Evolutionary conservation across 1,140 invertebrate species (phyloP).

Genomic region (Drosophila nigromelanica): DNA sequence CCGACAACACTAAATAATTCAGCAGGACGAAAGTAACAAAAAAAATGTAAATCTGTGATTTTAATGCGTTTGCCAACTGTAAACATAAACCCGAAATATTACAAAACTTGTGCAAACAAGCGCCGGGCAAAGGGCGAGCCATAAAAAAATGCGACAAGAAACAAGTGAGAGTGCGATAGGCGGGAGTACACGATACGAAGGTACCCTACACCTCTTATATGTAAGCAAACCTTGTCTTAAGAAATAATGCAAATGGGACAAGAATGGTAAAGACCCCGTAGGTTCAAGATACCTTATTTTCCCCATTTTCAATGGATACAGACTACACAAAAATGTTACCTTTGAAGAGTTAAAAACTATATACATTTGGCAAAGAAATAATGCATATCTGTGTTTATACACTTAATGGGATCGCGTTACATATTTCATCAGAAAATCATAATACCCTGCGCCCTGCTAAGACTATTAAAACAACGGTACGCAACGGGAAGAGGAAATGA

Average conservation of each 20-base stretch:
- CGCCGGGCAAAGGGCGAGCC: slow-evolving; percentile 29
- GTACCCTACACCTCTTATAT: neutral
- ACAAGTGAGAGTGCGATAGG: slow-evolving; percentile 5
- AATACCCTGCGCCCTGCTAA: neutral
- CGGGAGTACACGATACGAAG: neutral
- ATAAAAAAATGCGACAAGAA: slow-evolving; percentile 53
- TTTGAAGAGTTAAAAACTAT: no score
- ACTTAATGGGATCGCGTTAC: neutral
- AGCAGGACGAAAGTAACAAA: slow-evolving; percentile 36
- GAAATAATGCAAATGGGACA: no score
- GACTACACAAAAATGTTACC: no score
- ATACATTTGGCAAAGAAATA: no score
- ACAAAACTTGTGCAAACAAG: slow-evolving; percentile 80
- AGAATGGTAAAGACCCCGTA: no score
- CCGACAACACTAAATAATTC: slow-evolving; percentile 80
- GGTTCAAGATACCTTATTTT: no score
- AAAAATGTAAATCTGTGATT: slow-evolving; percentile 83
- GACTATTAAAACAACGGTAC: neutral
- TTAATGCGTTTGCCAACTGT: slow-evolving; percentile 82
- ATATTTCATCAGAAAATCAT: neutral
- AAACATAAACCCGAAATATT: slow-evolving; percentile 83
- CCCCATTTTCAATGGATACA: no score
- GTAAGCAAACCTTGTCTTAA: no score
- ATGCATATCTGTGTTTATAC: no score
- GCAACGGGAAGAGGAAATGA: slow-evolving; percentile 60